Evolutionary conservation across 2,797 vertebrate genomes (phyloP).

Genomic region (Peromyscus nudipes): DNA sequence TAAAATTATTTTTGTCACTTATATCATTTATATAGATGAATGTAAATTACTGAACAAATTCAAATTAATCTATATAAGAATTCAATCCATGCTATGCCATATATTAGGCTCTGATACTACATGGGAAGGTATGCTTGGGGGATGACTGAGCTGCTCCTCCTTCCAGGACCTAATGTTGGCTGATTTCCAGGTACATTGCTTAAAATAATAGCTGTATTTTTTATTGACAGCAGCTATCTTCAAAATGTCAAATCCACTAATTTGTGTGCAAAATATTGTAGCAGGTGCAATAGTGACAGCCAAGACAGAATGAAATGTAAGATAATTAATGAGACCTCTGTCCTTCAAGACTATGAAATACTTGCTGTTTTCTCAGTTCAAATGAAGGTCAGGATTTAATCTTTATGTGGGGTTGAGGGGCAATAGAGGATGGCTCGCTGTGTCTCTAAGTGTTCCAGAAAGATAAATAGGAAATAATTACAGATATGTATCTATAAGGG

Average conservation of each 20-base stretch:
- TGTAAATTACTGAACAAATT: not conserved
- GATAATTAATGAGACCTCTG: not conserved
- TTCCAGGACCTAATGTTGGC: not conserved
- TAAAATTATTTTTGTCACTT: not conserved
- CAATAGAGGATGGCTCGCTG: not conserved
- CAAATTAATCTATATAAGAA: not conserved
- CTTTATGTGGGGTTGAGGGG: not conserved
- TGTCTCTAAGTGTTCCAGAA: not conserved
- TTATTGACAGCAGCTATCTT: conserved; percentile 74
- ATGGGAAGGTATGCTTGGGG: not conserved
- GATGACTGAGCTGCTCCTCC: not conserved
- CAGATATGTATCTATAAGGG: not conserved
- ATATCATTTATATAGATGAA: not conserved
- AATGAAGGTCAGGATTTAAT: conserved; percentile 46
- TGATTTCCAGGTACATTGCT: conserved; percentile 45
- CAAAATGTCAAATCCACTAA: conserved; percentile 64
- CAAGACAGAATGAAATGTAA: not conserved
- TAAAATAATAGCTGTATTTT: conserved; percentile 61
- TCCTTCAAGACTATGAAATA: conserved; percentile 42
- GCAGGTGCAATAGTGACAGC: conserved; percentile 60
- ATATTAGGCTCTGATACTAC: not conserved
- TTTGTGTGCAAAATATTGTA: conserved; percentile 47
- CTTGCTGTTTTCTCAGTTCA: conserved; percentile 67
- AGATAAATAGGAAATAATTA: conserved; percentile 31
- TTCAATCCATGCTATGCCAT: not conserved